phyloP scores from a whole-genome alignment of 2,797 vertebrate genomes.

The Coccyzus lansbergi region DNA sequence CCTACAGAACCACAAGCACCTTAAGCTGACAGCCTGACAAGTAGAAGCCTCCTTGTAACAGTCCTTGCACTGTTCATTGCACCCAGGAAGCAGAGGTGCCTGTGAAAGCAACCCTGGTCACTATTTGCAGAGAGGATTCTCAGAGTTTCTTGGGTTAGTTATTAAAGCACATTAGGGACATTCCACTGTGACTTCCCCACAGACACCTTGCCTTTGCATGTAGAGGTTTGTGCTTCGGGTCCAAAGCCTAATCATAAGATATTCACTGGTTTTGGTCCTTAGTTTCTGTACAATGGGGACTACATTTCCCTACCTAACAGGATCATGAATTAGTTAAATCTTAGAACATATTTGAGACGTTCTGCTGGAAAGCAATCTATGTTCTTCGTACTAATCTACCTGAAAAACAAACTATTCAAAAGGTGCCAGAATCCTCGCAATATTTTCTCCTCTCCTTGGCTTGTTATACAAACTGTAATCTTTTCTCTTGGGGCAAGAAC shows the following conservation, averaged over 20 bases:
- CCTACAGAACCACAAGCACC: background rate
- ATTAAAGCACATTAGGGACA: accelerated
- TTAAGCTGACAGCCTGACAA: background rate
- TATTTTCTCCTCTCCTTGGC: background rate
- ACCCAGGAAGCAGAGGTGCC: background rate
- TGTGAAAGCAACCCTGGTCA: background rate
- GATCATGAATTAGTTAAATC: background rate
- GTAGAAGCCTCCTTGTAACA: background rate
- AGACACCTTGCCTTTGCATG: background rate
- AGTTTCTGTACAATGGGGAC: background rate
- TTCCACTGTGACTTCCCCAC: background rate
- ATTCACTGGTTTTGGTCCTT: background rate
- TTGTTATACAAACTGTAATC: background rate
- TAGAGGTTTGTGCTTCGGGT: background rate
- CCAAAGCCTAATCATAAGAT: background rate
- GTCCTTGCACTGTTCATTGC: background rate
- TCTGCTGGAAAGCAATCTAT: background rate
- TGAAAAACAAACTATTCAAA: background rate
- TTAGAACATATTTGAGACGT: background rate
- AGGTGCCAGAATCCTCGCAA: background rate
- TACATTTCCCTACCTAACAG: background rate
- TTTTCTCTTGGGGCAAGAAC: background rate
- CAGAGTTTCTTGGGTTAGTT: background rate
- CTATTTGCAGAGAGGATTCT: background rate
- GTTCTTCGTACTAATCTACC: background rate